Evolutionary conservation across 1,140 invertebrate genomes (phyloP).

Genomic region (Rhizoglyphus robini): DNA sequence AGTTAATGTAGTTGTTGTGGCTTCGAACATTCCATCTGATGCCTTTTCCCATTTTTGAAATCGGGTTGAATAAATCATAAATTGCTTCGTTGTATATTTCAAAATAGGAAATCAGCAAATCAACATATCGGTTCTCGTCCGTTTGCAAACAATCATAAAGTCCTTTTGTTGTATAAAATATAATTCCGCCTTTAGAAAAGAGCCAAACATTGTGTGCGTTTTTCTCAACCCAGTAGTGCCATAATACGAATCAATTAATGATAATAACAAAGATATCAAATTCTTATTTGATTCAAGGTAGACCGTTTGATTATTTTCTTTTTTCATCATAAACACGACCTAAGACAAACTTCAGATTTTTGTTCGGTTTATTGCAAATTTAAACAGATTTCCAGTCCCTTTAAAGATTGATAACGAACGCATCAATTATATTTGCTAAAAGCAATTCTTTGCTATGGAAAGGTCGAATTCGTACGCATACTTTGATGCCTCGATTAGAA

Average conservation of each 20-base stretch:
- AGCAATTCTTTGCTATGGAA: constrained; percentile 48
- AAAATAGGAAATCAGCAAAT: constrained; percentile 39
- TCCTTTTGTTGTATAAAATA: constrained; percentile 75
- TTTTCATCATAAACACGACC: constrained; percentile 60
- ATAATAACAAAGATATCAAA: constrained; percentile 57
- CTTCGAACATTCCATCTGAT: constrained; percentile 53
- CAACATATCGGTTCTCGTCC: constrained; percentile 19
- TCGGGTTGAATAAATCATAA: constrained; percentile 23
- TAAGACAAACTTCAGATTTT: constrained; percentile 73
- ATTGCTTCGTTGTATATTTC: constrained; percentile 36
- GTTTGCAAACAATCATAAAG: constrained; percentile 56
- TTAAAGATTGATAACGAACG: constrained; percentile 76
- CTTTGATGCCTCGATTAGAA: constrained; percentile 43
- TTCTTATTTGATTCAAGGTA: constrained; percentile 62
- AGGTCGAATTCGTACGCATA: constrained; percentile 61
- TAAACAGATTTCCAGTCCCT: constrained; percentile 65
- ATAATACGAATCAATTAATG: constrained; percentile 79
- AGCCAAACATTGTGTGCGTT: constrained; percentile 94
- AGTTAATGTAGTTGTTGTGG: constrained; percentile 19
- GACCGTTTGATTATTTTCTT: constrained; percentile 52
- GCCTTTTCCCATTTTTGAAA: constrained; percentile 66
- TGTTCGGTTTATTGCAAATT: constrained; percentile 62
- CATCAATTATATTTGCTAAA: constrained; percentile 25
- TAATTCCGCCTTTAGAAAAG: constrained; percentile 68
- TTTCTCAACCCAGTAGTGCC: constrained; percentile 86